Evolutionary conservation across 1,140 invertebrate genomes (phyloP), one percentile per base, ranked within the genome.

Genomic region (Chlorops oryzae): DNA sequence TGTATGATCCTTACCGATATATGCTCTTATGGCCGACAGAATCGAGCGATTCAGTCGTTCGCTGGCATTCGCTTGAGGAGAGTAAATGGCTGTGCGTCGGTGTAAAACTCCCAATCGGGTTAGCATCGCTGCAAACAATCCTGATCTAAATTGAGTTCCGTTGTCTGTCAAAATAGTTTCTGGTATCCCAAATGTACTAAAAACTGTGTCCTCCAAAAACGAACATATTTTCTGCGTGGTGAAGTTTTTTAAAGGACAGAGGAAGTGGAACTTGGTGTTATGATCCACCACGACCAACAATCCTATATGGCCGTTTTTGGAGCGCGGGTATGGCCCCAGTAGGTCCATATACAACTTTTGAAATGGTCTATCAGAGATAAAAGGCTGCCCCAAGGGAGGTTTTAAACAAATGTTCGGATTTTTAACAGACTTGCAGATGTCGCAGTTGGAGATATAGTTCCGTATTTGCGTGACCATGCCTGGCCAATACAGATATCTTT

Each of bases 81-180:
- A 37, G 18, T 49, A 50, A 5, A 44, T 3, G 1, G 49, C 49
- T 15, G 38, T 47, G n/a, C n/a, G 24, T 24, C 7, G 17, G 13
- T 52, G 34, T 18, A 20, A 22, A 40, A 52, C 34, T 2, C 43
- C 50, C 3, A 13, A 27, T 4, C 15, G 2, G 3, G 13, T 43
- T 4, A 55, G 23, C 22, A 55, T 37, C n/a, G 37, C 39, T 9
- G 34, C 24, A 24, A 45, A 25, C 2, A 35, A 10, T 10, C 46
- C 28, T 5, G 53, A 18, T n/a, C 40, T 49, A 35, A 53, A 55
- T 45, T 52, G 50, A 6, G 25, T 25, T 21, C 50, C 50, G 15
- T 52, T 56, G 20, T 56, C 51, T 10, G 32, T 46, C 3, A 53
- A 23, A 13, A 46, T 40, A 13, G 27, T 21, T 35, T 52, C 42